Evolutionary conservation across 2,888 invertebrate species (phyloP), one percentile per base, ranked within the genome.

Genomic region (Asteroscopus sphinx): DNA sequence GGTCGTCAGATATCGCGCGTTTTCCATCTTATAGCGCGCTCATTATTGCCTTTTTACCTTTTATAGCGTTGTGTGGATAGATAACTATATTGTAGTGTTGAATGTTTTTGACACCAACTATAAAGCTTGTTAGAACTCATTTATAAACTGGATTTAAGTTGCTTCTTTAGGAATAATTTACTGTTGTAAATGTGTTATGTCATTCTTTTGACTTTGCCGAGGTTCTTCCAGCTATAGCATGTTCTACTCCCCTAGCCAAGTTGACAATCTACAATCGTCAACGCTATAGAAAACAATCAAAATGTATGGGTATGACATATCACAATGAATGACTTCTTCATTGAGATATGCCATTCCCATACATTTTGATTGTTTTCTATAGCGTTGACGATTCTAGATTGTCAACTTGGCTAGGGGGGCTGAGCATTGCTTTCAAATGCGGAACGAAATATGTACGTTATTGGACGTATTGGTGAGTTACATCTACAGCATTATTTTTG

Each of bases 1-100:
- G 82, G 79, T 81, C 78, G 78, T 70, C 72, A 67, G 75, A 71
- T 77, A 73, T 77, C 61, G 68, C 68, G 73, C 57, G 59, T 67
- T 77, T 77, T 68, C 77, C 75, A 74, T 76, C 66, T 69, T 66
- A 59, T 57, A 45, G 42, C 67, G 42, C 51, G 41, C 35, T 66
- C 62, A 72, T 75, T 75, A 77, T 68, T 65, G 58, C 58, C 76
- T 71, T 77, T 75, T 77, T 77, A 64, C 77, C 63, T 77, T 66
- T 59, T 74, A 68, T 54, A 64, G 61, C 17, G 15, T 12, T 45
- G 41, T 48, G 49, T 48, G 56, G 74, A 74, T 74, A 56, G 54
- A 48, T 60, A 69, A 73, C 70, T 32, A 77, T 59, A 76, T 58
- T 57, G 60, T 52, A 39, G 73, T 33, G 56, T 51, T 68, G 53